Evolutionary conservation across 1,140 invertebrate species (phyloP), one percentile per base, ranked within the genome.

Genomic region (Centruroides vittatus): DNA sequence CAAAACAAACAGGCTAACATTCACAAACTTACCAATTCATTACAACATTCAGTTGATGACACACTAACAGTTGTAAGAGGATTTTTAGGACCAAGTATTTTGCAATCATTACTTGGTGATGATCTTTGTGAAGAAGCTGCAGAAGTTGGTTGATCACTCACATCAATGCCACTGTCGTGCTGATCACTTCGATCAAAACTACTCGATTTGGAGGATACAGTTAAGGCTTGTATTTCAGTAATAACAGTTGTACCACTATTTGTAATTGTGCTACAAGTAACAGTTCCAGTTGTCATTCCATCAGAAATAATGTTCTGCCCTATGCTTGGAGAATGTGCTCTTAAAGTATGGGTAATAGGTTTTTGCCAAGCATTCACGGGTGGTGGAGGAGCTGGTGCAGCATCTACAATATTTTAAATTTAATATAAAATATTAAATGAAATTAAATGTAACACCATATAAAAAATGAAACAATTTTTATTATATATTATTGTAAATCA

Each of bases 361-460:
- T 65, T 65, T 13, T 89, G 85, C 88, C 88, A 92, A 10, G 88
- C 88, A 72, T 87, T 90, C 3, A 85, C 80, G 3, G 82, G 68
- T 0, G 84, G 84, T 34, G 82, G 80, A 4, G 85, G 82, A 4
- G 83, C 80, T 1, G 82, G 75, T 35, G 59, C 59, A 48, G 55
- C 36, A 61, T 66, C 63, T 59, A 47, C 11, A 54, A 23, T 53
- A 23, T 53, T 53, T 53, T 23, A 6, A 34, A 53, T 23, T 36
- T 8, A 36, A 7, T 36, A 53, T 53, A 34, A 53, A 53, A 53
- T 36, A 53, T 36, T 53, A 6, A 53, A n/a, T n/a, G n/a, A 53
- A 2, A 53, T 36, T 53, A 6, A 12, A 51, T 51, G 49, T n/a
- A 51, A 51, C 2, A n/a, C 34, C 49, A 12, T 51, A n/a, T 34